phyloP scores from a whole-genome alignment of 2,113 vertebrate species.

The Eonycteris spelaea region DNA sequence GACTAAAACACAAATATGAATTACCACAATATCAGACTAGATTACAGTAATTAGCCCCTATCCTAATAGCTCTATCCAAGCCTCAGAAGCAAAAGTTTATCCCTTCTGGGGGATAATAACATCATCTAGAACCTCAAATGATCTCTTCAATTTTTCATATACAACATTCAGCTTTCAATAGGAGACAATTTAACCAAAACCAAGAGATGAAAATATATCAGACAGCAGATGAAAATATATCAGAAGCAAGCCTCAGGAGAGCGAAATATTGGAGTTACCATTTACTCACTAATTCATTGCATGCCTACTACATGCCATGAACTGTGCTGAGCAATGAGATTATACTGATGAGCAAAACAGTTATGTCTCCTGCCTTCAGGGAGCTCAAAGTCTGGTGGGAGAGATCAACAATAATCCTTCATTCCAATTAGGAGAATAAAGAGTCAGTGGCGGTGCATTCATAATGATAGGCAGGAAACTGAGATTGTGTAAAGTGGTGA shows the following conservation, averaged over 20 bases:
- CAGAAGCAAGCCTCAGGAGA: not conserved
- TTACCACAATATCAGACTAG: not conserved
- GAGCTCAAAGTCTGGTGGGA: not conserved
- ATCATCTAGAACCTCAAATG: not conserved
- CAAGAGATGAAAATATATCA: slow-evolving; percentile 1
- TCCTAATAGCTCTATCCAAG: not conserved
- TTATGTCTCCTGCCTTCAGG: not conserved
- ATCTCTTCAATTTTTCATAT: not conserved
- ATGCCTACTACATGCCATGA: not conserved
- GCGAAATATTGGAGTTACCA: not conserved
- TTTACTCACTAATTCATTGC: not conserved
- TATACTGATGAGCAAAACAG: not conserved
- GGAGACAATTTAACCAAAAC: not conserved
- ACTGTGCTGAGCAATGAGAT: not conserved
- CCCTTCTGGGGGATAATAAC: not conserved
- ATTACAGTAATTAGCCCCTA: not conserved
- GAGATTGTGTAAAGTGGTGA: not conserved
- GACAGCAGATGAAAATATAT: not conserved
- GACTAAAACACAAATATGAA: slow-evolving; percentile 18
- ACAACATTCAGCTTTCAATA: not conserved
- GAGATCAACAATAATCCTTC: not conserved
- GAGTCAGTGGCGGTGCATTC: not conserved
- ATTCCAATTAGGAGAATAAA: not conserved
- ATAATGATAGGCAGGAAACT: not conserved
- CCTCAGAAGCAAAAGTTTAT: not conserved